These are phyloP conservation scores for Ceratosolen solmsi DNA, from an alignment of 1,140 invertebrate genomes.

Conservation along the genomic window DNA sequence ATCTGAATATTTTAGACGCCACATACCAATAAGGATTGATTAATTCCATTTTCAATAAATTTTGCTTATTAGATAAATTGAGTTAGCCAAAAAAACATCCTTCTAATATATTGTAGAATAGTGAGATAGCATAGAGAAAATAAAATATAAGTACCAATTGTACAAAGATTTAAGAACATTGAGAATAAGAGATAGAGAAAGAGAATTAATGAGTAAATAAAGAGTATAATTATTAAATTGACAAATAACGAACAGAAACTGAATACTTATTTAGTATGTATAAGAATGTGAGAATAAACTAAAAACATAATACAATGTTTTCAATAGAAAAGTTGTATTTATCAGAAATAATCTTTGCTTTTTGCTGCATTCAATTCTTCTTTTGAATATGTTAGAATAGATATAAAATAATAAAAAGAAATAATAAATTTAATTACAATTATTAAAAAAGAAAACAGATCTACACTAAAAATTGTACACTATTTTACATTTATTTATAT, in stretches of 20 bases:
- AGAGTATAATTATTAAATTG: background rate
- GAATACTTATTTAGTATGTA: background rate
- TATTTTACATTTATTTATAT: too few relatives aligned
- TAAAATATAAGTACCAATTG: background rate
- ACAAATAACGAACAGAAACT: background rate
- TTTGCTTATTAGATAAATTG: too few relatives aligned
- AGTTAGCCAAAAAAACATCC: background rate
- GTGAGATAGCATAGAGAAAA: background rate
- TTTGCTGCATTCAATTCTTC: background rate
- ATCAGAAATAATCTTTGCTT: background rate
- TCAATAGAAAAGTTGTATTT: background rate
- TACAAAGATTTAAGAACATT: slow-evolving; percentile 5
- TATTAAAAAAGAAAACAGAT: too few relatives aligned
- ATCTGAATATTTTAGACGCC: too few relatives aligned
- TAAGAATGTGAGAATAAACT: background rate
- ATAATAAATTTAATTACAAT: too few relatives aligned
- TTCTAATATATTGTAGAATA: background rate
- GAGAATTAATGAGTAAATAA: background rate
- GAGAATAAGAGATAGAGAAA: slow-evolving; percentile 1
- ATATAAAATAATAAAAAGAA: background rate
- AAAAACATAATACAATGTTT: background rate
- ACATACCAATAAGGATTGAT: too few relatives aligned
- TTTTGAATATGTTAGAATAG: background rate
- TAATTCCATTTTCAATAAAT: too few relatives aligned
- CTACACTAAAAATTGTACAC: too few relatives aligned